Percentiles rank a stretch among this genome's conserved stretches.
These are phyloP conservation scores for Tricholauxania praeusta DNA, from an alignment of 2,888 invertebrate genomes.

Conservation along the genomic window DNA sequence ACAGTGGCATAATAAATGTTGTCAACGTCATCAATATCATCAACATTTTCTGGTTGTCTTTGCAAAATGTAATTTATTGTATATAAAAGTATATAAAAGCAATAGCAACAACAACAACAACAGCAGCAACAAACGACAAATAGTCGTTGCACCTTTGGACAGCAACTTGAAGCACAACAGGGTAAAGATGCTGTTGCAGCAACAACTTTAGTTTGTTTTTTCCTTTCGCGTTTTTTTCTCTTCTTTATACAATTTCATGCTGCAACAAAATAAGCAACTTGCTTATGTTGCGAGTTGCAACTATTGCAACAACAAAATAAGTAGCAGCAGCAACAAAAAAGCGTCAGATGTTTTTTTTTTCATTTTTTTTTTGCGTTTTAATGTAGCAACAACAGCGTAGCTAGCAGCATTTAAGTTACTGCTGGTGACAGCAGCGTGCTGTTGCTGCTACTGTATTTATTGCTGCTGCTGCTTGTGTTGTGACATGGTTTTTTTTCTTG, in stretches of 20 bases:
- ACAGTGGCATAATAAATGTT: constrained; percentile 19
- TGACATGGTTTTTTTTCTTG: not conserved
- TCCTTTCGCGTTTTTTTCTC: not conserved
- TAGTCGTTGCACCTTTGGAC: constrained; percentile 22
- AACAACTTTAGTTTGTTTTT: not conserved
- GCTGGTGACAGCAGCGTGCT: not conserved
- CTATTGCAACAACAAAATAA: not conserved
- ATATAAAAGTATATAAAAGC: constrained; percentile 22
- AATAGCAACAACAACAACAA: constrained; percentile 12
- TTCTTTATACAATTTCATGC: not conserved
- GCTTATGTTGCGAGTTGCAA: not conserved
- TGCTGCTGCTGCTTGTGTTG: not conserved
- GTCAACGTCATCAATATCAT: constrained; percentile 29
- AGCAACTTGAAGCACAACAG: constrained; percentile 31
- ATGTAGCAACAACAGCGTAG: too few species aligned
- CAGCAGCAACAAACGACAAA: constrained; percentile 12
- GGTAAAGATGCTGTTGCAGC: not conserved
- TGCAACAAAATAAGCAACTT: not conserved
- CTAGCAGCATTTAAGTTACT: too few species aligned
- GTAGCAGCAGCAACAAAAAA: not conserved
- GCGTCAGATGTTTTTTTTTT: not conserved
- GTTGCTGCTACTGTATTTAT: not conserved
- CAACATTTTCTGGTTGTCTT: constrained; percentile 27
- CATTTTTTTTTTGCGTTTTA: too few species aligned
- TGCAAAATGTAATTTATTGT: constrained; percentile 5